Evolutionary conservation across 2,113 vertebrate genomes (phyloP).

Genomic region (Ailuropoda melanoleuca): DNA sequence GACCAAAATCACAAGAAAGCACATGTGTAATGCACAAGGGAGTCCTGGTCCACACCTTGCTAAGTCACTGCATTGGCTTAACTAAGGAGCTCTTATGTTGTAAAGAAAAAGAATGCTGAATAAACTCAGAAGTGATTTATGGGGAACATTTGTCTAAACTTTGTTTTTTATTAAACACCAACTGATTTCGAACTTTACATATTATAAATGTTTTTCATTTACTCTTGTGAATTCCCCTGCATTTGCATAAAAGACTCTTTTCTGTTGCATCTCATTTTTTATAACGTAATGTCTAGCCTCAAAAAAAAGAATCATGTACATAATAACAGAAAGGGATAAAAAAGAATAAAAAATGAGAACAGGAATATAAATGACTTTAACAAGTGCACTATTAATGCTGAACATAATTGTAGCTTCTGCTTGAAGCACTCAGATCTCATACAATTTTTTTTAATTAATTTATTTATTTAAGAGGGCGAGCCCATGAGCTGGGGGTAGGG

Average conservation of each 20-base stretch:
- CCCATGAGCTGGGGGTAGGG: neutral
- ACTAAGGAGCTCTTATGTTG: slow-evolving; percentile 50
- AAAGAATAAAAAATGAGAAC: slow-evolving; percentile 33
- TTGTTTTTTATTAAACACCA: slow-evolving; percentile 75
- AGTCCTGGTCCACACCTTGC: slow-evolving; percentile 37
- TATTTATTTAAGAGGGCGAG: neutral
- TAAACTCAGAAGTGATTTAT: slow-evolving; percentile 78
- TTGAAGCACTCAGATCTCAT: neutral
- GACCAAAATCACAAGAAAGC: neutral
- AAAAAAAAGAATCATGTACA: slow-evolving; percentile 69
- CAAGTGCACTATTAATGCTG: slow-evolving; percentile 36
- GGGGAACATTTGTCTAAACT: slow-evolving; percentile 77
- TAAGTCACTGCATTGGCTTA: slow-evolving; percentile 49
- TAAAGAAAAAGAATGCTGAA: slow-evolving; percentile 57
- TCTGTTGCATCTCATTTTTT: slow-evolving; percentile 77
- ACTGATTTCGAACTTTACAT: slow-evolving; percentile 74
- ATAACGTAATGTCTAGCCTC: slow-evolving; percentile 68
- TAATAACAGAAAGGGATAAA: slow-evolving; percentile 20
- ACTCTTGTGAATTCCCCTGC: slow-evolving; percentile 54
- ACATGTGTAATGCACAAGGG: neutral
- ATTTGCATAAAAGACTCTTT: slow-evolving; percentile 78
- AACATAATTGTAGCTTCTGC: neutral
- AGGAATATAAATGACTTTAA: slow-evolving; percentile 45
- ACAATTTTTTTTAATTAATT: neutral
- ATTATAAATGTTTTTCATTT: slow-evolving; percentile 85